Percentiles rank a stretch among this genome's conserved stretches.
Conservation (phyloP, 2,888 invertebrate genomes). For the Strigamia maritima region DNA sequence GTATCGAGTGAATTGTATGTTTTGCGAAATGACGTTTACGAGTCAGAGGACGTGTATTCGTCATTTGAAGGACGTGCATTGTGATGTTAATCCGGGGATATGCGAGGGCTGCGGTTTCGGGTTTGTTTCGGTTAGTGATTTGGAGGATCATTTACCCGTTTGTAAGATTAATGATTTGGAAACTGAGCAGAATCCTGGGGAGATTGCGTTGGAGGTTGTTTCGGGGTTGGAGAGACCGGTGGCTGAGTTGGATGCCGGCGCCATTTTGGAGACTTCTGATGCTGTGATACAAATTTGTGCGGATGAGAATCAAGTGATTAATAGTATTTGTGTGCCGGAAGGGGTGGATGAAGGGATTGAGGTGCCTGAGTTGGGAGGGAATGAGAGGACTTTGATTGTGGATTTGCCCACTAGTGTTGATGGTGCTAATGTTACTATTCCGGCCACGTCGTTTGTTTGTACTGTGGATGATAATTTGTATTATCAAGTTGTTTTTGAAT, state of each 20-base stretch:
- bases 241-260: neutral
- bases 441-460: neutral
- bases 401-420: neutral
- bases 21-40: neutral
- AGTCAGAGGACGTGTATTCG: neutral
- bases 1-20: neutral
- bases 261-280: neutral
- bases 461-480: neutral
- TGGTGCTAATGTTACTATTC: constrained; percentile 12
- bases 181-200: neutral
- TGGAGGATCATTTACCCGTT: neutral
- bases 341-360: neutral
- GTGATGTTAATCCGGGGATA: neutral
- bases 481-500: neutral
- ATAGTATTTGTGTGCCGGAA: neutral
- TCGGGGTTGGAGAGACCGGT: neutral
- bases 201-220: neutral
- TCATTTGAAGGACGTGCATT: neutral
- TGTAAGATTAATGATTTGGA: neutral
- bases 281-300: neutral
- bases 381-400: neutral
- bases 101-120: constrained; percentile 4
- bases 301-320: neutral
- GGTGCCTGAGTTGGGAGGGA: neutral
- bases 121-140: neutral